Base-by-base conservation (phyloP, 1,140 invertebrate genomes). In the Steinernema feltiae region DNA sequence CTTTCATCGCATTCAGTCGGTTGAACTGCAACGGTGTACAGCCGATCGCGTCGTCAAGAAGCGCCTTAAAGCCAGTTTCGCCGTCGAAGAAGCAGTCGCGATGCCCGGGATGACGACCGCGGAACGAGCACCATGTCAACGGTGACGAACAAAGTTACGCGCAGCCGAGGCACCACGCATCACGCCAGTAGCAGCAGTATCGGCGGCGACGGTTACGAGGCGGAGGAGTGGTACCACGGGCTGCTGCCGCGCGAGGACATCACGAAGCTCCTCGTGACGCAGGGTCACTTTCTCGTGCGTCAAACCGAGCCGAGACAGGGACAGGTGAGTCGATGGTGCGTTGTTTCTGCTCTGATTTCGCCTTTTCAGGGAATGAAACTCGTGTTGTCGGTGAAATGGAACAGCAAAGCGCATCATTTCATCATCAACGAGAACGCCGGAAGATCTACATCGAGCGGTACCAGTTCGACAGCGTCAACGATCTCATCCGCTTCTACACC, bases 191-290 rank as follows among this genome's bases (percentile, higher is more conserved):
- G 53, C 24, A 63, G 53, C 24, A 63, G 24, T 21, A 12, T 63
- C 24, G 53, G 53, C 7, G 53, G 53, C 53, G 53, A 21, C 7
- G 53, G 53, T 3, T 63, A 63, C 53, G 53, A 82, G 73, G 93
- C 95, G 77, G 93, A 95, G 87, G 93, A 95, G 87, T 98, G 95
- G 95, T 98, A 97, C 88, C 95, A 98, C 86, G 95, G 95, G 1
- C 94, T 97, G 0, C 85, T 98, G 32, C 95, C 95, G 0, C 89
- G 95, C 53, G 95, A 97, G 87, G 95, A 98, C 89, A 95, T 97
- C 1, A 94, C 97, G 17, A 88, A 94, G 76, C 89, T 98, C 18
- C 88, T 97, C 27, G 90, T 91, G 17, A 91, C 91, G 69, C 92
- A 97, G 83, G 95, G 95, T 0, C 94, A 98, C 86, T 98, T 94